Base-by-base conservation (phyloP, 2,797 vertebrate genomes). In the Phoxinus dragarum region DNA sequence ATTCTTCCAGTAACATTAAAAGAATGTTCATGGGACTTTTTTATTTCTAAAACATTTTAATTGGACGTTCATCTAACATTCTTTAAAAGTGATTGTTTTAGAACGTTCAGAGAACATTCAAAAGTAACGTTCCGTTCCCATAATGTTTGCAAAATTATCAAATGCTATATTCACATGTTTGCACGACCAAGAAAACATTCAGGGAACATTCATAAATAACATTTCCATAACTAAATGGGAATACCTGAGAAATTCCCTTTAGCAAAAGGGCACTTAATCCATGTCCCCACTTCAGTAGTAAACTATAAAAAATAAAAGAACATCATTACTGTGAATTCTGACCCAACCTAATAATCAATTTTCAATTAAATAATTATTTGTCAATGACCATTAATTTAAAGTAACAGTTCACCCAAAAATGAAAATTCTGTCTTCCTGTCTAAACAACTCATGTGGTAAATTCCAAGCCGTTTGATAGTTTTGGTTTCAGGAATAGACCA, bases 211-310 rank as follows among this genome's bases (percentile, higher is more conserved):
- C 44, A 47, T 47, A 47, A 47, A 47, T 16, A 49, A 16, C 47
- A 49, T 49, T 49, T 47, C 4, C 4, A 49, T 16, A 23, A 56
- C 54, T 56, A 23, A 23, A 56, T 56, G 9, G 2, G 21, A 56
- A 23, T 88, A 89, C 89, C 87, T 77, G 89, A 66, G 40, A 85
- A 84, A 72, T 83, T 80, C n/a, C 84, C 72, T 56, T 83, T 61
- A 23, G 7, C 21, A 69, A 90, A 89, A 40, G 88, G 89, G 64
- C 88, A 89, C 68, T 75, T 82, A 52, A 88, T 88, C 89, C 88
- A 90, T 61, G 80, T 85, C 5, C 75, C 82, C 6, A 16, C 47
- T 12, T 86, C 82, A 11, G 89, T 89, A 38, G 81, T 88, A 54
- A 90, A 90, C 89, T 89, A 6, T 12, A 40, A 40, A 67, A 21